Evolutionary conservation across 2,113 vertebrate genomes (phyloP).

Genomic region (Myrmecobius fasciatus): DNA sequence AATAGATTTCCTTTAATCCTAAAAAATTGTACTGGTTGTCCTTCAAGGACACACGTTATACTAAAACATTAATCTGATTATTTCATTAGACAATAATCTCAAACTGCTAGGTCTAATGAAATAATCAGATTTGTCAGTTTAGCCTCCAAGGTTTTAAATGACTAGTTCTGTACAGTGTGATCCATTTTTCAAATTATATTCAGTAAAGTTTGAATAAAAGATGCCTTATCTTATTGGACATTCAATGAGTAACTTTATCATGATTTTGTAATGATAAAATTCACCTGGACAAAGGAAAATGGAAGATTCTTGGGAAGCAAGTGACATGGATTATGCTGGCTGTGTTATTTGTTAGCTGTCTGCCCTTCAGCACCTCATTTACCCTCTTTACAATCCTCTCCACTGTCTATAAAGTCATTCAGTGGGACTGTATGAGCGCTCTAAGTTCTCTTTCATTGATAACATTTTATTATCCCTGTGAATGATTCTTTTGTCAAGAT

Average conservation of each 20-base stretch:
- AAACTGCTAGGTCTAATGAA: not conserved
- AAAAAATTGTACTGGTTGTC: rapidly evolving
- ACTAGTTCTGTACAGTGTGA: not conserved
- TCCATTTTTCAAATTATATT: conserved; percentile 24
- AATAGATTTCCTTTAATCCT: not conserved
- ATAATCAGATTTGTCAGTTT: conserved; percentile 15
- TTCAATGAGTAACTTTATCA: conserved; percentile 1
- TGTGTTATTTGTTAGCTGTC: not conserved
- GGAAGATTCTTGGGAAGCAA: not conserved
- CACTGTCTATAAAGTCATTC: not conserved
- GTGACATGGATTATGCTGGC: not conserved
- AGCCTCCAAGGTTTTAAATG: not conserved
- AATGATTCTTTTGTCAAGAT: not conserved
- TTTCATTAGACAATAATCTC: conserved; percentile 58
- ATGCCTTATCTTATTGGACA: not conserved
- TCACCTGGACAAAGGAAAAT: not conserved
- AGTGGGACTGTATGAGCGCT: not conserved
- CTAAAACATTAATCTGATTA: conserved; percentile 49
- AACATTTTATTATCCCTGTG: not conserved
- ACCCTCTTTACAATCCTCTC: not conserved
- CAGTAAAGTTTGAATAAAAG: conserved; percentile 30
- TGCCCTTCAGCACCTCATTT: not conserved
- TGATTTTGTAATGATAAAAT: conserved; percentile 31
- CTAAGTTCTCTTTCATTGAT: not conserved
- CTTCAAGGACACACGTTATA: conserved; percentile 22